Evolutionary conservation across 2,888 invertebrate genomes (phyloP), one percentile per base, ranked within the genome.

Genomic region (Stenoptilia bipunctidactyla): DNA sequence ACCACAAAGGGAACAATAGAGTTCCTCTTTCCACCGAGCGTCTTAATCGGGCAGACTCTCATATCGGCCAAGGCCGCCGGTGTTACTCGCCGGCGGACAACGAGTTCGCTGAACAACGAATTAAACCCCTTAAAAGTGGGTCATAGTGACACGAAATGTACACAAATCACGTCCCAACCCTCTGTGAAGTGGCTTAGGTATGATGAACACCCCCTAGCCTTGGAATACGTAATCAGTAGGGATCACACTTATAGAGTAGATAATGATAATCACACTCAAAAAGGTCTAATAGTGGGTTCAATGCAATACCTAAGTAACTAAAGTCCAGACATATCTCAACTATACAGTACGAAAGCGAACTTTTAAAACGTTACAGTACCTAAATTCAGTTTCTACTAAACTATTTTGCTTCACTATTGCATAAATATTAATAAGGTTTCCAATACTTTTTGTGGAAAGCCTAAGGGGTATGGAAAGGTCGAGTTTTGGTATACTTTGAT

Each of bases 21-120:
- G 25, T 60, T 64, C 66, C 58, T 58, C 47, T 52, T 53, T 52
- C 58, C n/a, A n/a, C n/a, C n/a, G n/a, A n/a, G 55, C 52, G 45
- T 48, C 42, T 50, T 56, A 56, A 61, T 62, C 61, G 56, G 56
- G 67, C 70, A 66, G 70, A 72, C 67, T 68, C 71, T 68, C 66
- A 76, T 71, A 62, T 72, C 68, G 77, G 77, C 66, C 76, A 76
- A 77, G 79, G 74, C 56, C 71, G 55, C 46, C 51, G 45, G 20
- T 47, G 52, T 51, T 53, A 56, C 52, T 30, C 6, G n/a, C 3
- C 10, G 10, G 12, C 30, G n/a, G 30, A 30, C 6, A n/a, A 12
- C 30, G n/a, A n/a, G 12, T 3, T 10, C 4, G 30, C 30, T 10
- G 9, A 3, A 9, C n/a, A 30, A 30, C n/a, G 12, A 8, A 30